Percentiles rank a stretch among this genome's conserved stretches.
Evolutionary conservation across 2,888 invertebrate genomes (phyloP).

Genomic region (Allygus modestus): DNA sequence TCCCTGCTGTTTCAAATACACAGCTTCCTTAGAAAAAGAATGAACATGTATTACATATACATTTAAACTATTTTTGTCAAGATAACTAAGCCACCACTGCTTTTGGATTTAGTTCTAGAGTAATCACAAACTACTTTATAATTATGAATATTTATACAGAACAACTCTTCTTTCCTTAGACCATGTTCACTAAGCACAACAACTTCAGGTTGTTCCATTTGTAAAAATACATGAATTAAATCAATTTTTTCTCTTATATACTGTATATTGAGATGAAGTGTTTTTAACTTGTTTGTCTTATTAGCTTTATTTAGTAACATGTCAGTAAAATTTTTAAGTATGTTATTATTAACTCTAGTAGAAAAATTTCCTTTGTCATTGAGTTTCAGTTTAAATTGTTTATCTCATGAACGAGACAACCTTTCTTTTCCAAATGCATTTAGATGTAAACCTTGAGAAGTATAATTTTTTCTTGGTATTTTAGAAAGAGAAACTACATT

Average conservation of each 20-base stretch:
- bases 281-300: background rate
- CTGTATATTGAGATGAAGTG: background rate
- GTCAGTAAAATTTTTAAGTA: background rate
- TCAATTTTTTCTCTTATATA: slow-evolving; percentile 11
- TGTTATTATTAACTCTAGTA: background rate
- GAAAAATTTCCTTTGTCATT: slow-evolving; percentile 8
- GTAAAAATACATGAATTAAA: slow-evolving; percentile 14
- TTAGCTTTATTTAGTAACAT: background rate
- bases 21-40: slow-evolving; percentile 1
- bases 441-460: background rate
- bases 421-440: background rate
- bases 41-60: slow-evolving; percentile 3
- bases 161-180: slow-evolving; percentile 13
- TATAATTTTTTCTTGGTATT: background rate
- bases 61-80: background rate
- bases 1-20: slow-evolving; percentile 29
- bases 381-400: slow-evolving; percentile 13
- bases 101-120: slow-evolving; percentile 14
- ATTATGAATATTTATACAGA: background rate
- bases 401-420: background rate
- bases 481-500: background rate
- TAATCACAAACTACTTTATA: slow-evolving; percentile 4
- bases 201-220: slow-evolving; percentile 14
- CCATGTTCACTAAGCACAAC: slow-evolving; percentile 19
- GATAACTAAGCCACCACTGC: slow-evolving; percentile 21